phyloP scores from a whole-genome alignment of 1,140 invertebrate species.

The Harpegnathos saltator region DNA sequence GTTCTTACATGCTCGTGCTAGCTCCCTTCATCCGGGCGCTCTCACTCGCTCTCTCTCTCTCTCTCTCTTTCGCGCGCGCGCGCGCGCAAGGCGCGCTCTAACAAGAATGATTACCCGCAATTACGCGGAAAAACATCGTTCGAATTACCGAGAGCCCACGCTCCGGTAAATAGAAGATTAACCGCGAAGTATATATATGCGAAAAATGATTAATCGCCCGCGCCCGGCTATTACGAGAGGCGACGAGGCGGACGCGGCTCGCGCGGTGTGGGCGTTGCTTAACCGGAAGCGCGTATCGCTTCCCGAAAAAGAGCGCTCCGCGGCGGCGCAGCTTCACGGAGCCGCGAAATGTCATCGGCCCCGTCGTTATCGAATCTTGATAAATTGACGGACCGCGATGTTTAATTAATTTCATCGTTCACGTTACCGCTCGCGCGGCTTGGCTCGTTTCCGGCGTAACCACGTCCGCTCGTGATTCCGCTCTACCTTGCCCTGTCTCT shows the following conservation, averaged over 20 bases:
- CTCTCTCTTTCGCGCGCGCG: too few relatives aligned
- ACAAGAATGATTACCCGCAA: conserved; percentile 61
- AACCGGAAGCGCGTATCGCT: conserved; percentile 7
- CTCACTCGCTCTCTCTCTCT: too few relatives aligned
- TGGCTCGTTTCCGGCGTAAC: too few relatives aligned
- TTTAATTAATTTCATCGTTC: too few relatives aligned
- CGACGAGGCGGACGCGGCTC: too few relatives aligned
- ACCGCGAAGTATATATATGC: conserved; percentile 58
- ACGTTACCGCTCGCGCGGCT: too few relatives aligned
- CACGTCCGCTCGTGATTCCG: not conserved
- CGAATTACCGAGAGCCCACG: conserved; percentile 54
- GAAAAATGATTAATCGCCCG: conserved; percentile 48
- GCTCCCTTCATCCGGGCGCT: too few relatives aligned
- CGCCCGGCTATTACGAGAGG: conserved; percentile 46
- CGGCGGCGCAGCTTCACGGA: too few relatives aligned
- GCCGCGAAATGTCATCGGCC: too few relatives aligned
- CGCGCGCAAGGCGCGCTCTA: conserved; percentile 38
- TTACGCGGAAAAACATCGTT: conserved; percentile 62
- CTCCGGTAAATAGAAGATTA: conserved; percentile 63
- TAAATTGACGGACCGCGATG: too few relatives aligned
- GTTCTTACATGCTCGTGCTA: conserved; percentile 40
- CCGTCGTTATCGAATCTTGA: too few relatives aligned
- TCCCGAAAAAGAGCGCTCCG: too few relatives aligned
- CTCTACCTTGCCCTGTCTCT: not conserved
- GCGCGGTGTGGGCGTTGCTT: conserved; percentile 45